Base-by-base conservation (phyloP, 2,113 vertebrate species). In the Lophius piscatorius region DNA sequence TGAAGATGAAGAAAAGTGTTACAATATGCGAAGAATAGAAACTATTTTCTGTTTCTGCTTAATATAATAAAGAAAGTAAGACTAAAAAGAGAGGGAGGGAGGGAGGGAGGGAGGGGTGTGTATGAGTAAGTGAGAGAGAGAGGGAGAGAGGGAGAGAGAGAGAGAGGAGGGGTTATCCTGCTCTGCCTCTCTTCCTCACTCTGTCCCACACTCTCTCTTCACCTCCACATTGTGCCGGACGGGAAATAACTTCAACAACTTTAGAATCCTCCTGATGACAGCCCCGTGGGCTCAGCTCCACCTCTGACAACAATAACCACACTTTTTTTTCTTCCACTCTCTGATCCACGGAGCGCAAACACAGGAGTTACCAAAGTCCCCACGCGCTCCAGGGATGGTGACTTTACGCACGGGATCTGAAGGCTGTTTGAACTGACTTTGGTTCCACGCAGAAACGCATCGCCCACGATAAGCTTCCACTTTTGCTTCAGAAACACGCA, bases 181-280 rank as follows among this genome's bases (percentile, higher is more conserved):
- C 41, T 70, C 54, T 65, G 73, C 59, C 66, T 81, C 69, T 73
- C 54, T 60, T 47, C 64, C 74, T 70, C 61, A 18, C 74, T 47
- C 78, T 75, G 71, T 62, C 81, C 77, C 55, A 52, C 78, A 93
- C 93, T 92, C 92, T 74, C 91, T 92, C 92, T 82, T 92, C 90
- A 92, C 94, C 93, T 93, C 92, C 90, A 90, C 92, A 87, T 86
- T 84, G 91, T 91, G 92, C 92, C 91, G 91, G 94, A 93, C 93
- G 91, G 93, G 93, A 94, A 94, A 93, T 94, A 70, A 93, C 91
- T 94, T 89, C 79, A 92, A 93, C 91, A 88, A 93, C 89, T 93
- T 93, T 91, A 91, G 20, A 4, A 2, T 1, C 40, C 13, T 22
- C 6, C 21, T 6, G 1, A 91, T 92, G 91, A 42, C 57, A 58